Evolutionary conservation across 2,888 invertebrate genomes (phyloP), one percentile per base, ranked within the genome.

Genomic region (Agrochola lota): DNA sequence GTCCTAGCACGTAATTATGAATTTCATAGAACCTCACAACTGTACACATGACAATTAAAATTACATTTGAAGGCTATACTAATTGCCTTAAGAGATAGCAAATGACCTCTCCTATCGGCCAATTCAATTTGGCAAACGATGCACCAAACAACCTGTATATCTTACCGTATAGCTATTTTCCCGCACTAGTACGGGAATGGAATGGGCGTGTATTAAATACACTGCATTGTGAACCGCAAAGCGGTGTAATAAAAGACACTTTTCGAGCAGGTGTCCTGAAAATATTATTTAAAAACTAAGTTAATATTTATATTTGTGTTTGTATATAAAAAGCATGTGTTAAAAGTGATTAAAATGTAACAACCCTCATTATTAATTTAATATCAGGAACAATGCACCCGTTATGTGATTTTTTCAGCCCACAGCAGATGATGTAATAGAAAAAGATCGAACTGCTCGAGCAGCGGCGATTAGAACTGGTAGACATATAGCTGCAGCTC

Each of bases 391-490:
- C 26, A 49, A 71, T 80, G 23, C 30, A 63, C 9, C n/a, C 26
- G 9, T 46, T 71, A 63, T 77, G 62, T 76, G 74, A 15, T 78
- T 76, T 67, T 95, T 95, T 85, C 91, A 96, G 96, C 91, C 94
- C 26, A 93, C 94, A 77, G 95, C 96, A 35, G 95, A 96, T 72
- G 92, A 92, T 59, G 92, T 92, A 2, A 95, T 96, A 85, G 93
- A 92, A 71, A 95, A 92, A 84, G 96, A 96, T 83, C 94, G 94
- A 62, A 86, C 89, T 59, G 88, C 91, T 78, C 91, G 96, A 78
- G 94, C 94, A 87, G 86, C 92, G 8, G 90, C 94, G 59, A 83
- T 92, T 64, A 94, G 91, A 90, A 86, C 93, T 49, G 94, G 94
- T 71, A 93, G 92, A 88, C 90, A 90, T 71, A 90, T 94, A 35